These are phyloP conservation scores for Pholis gunnellus DNA, from an alignment of 2,113 vertebrate genomes.

Conservation along the genomic window DNA sequence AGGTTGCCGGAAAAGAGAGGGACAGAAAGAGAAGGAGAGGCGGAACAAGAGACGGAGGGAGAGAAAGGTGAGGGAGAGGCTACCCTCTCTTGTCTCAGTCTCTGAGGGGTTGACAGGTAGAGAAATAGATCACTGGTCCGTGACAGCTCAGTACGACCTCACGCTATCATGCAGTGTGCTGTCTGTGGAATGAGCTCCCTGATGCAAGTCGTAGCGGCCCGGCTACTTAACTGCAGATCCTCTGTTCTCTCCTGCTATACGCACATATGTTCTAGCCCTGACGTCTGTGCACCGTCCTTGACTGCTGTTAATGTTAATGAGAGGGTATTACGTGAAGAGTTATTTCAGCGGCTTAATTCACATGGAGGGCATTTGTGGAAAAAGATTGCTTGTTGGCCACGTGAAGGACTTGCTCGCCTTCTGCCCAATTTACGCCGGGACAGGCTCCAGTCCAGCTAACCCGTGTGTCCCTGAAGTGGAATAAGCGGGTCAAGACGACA, in stretches of 20 bases:
- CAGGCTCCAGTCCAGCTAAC: slow-evolving; percentile 42
- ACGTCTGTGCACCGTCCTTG: slow-evolving; percentile 73
- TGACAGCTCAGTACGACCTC: slow-evolving; percentile 84
- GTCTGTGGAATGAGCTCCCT: slow-evolving; percentile 71
- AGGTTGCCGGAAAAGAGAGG: slow-evolving; percentile 17
- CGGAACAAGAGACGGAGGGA: slow-evolving; percentile 7
- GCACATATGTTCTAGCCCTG: slow-evolving; percentile 60
- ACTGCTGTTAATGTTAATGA: slow-evolving; percentile 77
- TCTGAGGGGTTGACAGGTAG: slow-evolving; percentile 83
- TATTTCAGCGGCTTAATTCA: slow-evolving; percentile 67
- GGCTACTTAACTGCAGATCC: slow-evolving; percentile 67
- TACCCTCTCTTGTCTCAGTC: slow-evolving; percentile 72
- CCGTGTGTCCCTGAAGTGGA: slow-evolving; percentile 59
- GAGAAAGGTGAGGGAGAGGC: slow-evolving; percentile 65
- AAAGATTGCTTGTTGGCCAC: slow-evolving; percentile 53
- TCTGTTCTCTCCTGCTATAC: slow-evolving; percentile 51
- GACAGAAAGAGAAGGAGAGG: neutral
- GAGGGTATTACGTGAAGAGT: slow-evolving; percentile 61
- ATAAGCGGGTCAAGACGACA: slow-evolving; percentile 64
- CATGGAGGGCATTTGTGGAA: slow-evolving; percentile 34
- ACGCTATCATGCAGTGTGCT: slow-evolving; percentile 69
- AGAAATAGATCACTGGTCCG: slow-evolving; percentile 85
- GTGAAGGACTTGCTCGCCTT: slow-evolving; percentile 54
- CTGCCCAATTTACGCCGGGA: slow-evolving; percentile 60
- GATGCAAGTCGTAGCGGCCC: slow-evolving; percentile 61